phyloP scores from a whole-genome alignment of 2,888 invertebrate genomes.

The Melolontha melolontha region DNA sequence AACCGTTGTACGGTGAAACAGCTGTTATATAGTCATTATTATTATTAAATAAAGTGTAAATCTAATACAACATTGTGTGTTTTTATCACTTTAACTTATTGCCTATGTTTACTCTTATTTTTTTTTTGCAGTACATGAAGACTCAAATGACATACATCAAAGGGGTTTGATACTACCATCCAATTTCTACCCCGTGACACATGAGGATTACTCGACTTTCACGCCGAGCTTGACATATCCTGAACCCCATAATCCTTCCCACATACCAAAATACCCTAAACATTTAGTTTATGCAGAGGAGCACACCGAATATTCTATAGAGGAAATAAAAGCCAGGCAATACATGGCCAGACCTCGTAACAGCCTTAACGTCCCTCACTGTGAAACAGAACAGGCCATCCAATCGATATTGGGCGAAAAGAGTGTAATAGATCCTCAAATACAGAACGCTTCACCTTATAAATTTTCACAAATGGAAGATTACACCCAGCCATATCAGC shows the following conservation, averaged over 20 bases:
- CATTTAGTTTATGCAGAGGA: constrained; percentile 71
- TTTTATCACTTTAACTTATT: no score
- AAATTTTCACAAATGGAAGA: no score
- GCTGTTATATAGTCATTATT: no score
- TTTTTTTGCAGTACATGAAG: constrained; percentile 72
- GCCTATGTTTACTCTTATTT: no score
- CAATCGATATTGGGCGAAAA: constrained; percentile 49
- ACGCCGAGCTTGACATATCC: constrained; percentile 71
- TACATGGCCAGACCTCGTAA: constrained; percentile 61
- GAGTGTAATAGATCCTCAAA: no score
- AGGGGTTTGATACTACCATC: constrained; percentile 51
- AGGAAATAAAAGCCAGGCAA: constrained; percentile 77
- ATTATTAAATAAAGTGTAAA: no score
- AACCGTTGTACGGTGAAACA: no score
- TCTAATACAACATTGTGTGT: no score
- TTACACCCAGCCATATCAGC: no score
- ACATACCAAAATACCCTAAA: constrained; percentile 78
- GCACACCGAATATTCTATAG: constrained; percentile 80
- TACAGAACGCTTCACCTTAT: no score
- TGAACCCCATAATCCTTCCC: constrained; percentile 72
- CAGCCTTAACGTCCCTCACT: constrained; percentile 45
- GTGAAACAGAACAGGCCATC: constrained; percentile 52
- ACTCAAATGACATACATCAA: constrained; percentile 65
- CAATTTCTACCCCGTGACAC: constrained; percentile 54
- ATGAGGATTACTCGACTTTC: constrained; percentile 69